Conservation (phyloP, 2,888 invertebrate genomes). For the Drosophila atripex region DNA sequence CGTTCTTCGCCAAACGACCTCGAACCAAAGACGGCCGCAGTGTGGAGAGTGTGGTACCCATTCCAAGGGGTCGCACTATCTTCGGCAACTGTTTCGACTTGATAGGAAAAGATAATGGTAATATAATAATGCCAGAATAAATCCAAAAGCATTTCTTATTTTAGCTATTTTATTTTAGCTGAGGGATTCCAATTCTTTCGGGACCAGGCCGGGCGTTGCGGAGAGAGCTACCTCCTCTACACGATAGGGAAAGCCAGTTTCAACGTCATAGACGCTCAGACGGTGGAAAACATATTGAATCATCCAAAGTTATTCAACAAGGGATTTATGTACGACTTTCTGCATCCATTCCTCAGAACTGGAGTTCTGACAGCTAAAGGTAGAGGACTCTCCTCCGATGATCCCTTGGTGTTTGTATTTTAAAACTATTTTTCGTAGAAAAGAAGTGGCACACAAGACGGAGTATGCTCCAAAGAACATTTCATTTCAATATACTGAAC, state of each 20-base stretch:
- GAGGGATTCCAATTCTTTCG: conserved; percentile 55
- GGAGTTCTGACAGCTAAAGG: conserved; percentile 71
- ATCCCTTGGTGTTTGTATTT: too few species aligned
- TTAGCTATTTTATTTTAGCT: conserved; percentile 43
- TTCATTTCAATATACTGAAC: conserved; percentile 79
- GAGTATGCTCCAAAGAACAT: conserved; percentile 78
- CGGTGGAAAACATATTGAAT: conserved; percentile 67
- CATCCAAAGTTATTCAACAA: conserved; percentile 69
- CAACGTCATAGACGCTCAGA: conserved; percentile 67
- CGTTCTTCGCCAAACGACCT: conserved; percentile 57
- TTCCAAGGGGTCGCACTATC: conserved; percentile 59
- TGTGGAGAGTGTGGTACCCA: conserved; percentile 56
- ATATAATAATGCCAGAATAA: not conserved
- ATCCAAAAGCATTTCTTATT: not conserved
- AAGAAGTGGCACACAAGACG: conserved; percentile 79
- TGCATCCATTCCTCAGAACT: conserved; percentile 69
- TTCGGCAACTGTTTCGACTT: conserved; percentile 81
- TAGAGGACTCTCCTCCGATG: not conserved
- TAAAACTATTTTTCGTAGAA: conserved; percentile 33
- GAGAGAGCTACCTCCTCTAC: conserved; percentile 59
- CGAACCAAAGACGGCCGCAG: conserved; percentile 70
- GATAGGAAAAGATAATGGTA: conserved; percentile 47
- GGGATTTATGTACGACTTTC: conserved; percentile 65
- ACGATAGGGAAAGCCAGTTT: conserved; percentile 55
- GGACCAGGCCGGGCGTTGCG: not conserved